Conservation (phyloP, 2,888 invertebrate genomes). For the Mesochorus sp. region DNA sequence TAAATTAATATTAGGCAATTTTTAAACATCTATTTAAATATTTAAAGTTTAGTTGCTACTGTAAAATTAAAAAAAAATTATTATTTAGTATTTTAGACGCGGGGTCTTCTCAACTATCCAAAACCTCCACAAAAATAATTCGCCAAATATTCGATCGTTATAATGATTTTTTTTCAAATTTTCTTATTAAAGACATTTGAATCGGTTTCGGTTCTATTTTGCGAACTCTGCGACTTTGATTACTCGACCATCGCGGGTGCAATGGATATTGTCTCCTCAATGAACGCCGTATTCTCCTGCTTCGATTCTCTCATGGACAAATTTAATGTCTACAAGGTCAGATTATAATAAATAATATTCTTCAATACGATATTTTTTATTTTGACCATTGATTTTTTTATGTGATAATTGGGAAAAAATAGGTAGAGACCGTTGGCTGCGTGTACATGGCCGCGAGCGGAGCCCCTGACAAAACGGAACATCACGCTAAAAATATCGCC, state of each 20-base stretch:
- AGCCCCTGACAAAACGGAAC: conserved; percentile 89
- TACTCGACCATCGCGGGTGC: conserved; percentile 85
- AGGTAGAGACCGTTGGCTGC: conserved; percentile 97
- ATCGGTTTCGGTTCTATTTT: conserved; percentile 90
- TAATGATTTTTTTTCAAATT: too few species aligned
- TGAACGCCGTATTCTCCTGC: conserved; percentile 93
- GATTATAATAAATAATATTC: neutral
- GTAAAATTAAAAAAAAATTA: too few species aligned
- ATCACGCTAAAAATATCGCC: conserved; percentile 90
- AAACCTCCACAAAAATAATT: too few species aligned
- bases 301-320: conserved; percentile 93
- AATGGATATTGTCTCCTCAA: conserved; percentile 91
- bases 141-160: neutral
- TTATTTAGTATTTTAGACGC: too few species aligned
- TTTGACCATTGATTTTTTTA: neutral
- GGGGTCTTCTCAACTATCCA: too few species aligned
- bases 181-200: conserved; percentile 87
- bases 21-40: too few species aligned
- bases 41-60: too few species aligned
- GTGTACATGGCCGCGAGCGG: conserved; percentile 96
- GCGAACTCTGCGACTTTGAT: conserved; percentile 87
- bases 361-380: conserved; percentile 2
- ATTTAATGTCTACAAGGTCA: conserved; percentile 93
- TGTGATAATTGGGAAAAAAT: neutral
- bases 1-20: too few species aligned